phyloP scores from a whole-genome alignment of 2,113 vertebrate species.

The Syngnathus floridae region DNA sequence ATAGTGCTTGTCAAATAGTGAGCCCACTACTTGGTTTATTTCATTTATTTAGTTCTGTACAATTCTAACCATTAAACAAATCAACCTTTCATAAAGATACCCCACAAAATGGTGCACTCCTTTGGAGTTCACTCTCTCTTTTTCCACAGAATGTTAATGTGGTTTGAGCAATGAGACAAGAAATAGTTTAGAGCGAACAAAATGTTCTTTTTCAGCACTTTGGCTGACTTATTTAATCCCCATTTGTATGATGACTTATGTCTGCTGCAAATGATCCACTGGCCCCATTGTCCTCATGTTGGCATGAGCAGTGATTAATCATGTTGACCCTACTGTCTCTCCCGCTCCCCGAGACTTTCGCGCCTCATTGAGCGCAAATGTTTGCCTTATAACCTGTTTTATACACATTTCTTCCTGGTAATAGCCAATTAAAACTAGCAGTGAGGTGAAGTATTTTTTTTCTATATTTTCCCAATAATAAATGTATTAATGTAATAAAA shows the following conservation, averaged over 20 bases:
- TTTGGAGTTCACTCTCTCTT: background rate
- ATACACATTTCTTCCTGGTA: conserved; percentile 14
- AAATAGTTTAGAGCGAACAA: conserved; percentile 18
- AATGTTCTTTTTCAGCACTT: conserved; percentile 3
- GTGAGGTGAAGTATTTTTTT: background rate
- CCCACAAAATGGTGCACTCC: background rate
- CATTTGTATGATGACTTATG: conserved; percentile 28
- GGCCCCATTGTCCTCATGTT: conserved; percentile 8
- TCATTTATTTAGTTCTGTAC: background rate
- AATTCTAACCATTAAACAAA: background rate
- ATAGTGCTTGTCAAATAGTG: no score
- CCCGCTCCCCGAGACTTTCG: conserved; percentile 17
- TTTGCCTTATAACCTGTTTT: conserved; percentile 25
- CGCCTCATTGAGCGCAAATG: conserved; percentile 35
- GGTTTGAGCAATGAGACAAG: conserved; percentile 23
- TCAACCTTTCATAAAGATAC: background rate
- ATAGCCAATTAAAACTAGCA: background rate
- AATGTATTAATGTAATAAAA: background rate
- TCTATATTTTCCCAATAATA: background rate
- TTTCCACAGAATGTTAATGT: background rate
- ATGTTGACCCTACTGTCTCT: conserved; percentile 26
- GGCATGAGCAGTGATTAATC: conserved; percentile 31
- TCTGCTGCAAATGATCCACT: conserved; percentile 17
- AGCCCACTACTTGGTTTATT: no score
- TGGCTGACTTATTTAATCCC: conserved; percentile 28